Evolutionary conservation across 2,797 vertebrate species (phyloP).

Genomic region (Lepilemur septentrionalis): DNA sequence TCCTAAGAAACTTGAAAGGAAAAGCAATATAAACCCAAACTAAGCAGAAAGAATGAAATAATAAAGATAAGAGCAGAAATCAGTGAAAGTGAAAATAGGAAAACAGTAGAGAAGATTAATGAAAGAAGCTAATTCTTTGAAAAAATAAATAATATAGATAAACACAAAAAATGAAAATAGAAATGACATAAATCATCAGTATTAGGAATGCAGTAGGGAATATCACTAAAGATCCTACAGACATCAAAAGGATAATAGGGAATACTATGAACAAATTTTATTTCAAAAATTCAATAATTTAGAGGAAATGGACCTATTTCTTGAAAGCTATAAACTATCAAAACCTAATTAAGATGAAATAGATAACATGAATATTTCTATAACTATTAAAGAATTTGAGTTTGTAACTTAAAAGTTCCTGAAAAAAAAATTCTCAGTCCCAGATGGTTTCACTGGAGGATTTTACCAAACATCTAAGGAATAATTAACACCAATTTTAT

Average conservation of each 20-base stretch:
- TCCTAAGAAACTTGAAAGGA: neutral
- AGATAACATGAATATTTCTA: neutral
- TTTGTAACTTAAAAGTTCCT: neutral
- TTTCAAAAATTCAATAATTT: neutral
- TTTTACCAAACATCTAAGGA: slow-evolving; percentile 2
- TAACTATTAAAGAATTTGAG: neutral
- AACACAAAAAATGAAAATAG: neutral
- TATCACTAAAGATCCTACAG: neutral
- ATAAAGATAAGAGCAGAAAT: neutral
- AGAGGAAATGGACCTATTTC: neutral
- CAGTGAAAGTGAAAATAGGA: neutral
- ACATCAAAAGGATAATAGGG: neutral
- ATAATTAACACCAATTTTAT: neutral
- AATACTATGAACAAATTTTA: neutral
- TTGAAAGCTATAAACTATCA: neutral
- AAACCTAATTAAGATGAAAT: neutral
- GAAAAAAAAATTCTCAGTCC: neutral
- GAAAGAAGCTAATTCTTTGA: neutral
- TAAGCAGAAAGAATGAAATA: neutral
- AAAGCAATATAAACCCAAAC: neutral
- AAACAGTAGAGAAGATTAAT: neutral
- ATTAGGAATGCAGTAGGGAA: neutral
- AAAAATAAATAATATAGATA: neutral
- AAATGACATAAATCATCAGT: neutral
- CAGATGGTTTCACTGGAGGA: neutral